Conservation (phyloP, 2,797 vertebrate genomes). For the Thripadectes ignobilis region DNA sequence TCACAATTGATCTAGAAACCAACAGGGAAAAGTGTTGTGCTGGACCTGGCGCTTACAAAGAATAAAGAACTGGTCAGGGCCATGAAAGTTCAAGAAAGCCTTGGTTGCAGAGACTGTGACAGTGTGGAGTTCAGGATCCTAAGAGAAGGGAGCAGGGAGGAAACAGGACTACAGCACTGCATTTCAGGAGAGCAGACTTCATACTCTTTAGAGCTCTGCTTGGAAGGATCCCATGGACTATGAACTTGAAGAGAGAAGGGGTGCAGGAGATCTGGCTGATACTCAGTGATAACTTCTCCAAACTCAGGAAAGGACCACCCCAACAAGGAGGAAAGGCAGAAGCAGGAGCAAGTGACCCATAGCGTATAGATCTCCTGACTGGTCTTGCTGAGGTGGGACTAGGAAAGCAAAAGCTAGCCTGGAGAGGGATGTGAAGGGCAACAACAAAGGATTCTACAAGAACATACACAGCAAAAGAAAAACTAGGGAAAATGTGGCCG, state of each 20-base stretch:
- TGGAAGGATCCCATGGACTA: background rate
- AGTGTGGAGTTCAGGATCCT: background rate
- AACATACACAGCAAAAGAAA: background rate
- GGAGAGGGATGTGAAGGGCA: background rate
- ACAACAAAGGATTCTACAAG: background rate
- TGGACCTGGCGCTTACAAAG: background rate
- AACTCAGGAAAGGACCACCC: background rate
- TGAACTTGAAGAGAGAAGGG: background rate
- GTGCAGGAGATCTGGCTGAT: background rate
- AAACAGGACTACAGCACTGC: background rate
- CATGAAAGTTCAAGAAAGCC: background rate
- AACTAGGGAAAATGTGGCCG: background rate
- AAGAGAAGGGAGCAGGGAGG: background rate
- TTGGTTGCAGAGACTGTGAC: background rate
- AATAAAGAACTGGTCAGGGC: background rate
- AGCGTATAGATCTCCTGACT: background rate
- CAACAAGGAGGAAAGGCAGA: background rate
- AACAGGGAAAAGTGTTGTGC: background rate
- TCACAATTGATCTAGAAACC: background rate
- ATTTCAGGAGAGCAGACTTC: background rate
- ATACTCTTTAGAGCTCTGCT: background rate
- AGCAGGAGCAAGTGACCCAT: background rate
- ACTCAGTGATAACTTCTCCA: background rate
- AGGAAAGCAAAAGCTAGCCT: background rate
- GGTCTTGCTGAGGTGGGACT: background rate